Evolutionary conservation across 2,888 invertebrate species (phyloP).

Genomic region (Rugalucina vietnamica): DNA sequence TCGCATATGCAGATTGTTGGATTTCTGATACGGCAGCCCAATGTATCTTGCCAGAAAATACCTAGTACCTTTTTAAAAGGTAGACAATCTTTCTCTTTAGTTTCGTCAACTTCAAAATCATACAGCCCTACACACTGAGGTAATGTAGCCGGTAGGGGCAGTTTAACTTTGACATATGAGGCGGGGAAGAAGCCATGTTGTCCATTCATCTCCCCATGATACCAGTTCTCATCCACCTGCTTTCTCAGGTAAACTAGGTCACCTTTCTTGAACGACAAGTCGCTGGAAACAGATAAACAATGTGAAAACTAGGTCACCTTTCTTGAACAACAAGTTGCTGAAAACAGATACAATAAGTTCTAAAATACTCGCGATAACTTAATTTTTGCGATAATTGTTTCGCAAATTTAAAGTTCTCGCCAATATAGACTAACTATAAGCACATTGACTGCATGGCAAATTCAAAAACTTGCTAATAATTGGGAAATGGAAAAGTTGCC

Average conservation of each 20-base stretch:
- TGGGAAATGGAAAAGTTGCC: too few relatives aligned
- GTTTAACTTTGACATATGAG: constrained; percentile 93
- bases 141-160: constrained; percentile 88
- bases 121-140: constrained; percentile 89
- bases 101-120: constrained; percentile 81
- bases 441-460: too few relatives aligned
- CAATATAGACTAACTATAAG: too few relatives aligned
- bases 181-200: constrained; percentile 97
- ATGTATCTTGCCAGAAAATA: too few relatives aligned
- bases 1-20: too few relatives aligned
- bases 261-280: constrained; percentile 96
- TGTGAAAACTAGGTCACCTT: constrained; percentile 96
- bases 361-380: too few relatives aligned
- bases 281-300: constrained; percentile 86
- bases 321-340: constrained; percentile 95
- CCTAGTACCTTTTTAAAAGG: constrained; percentile 95
- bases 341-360: too few relatives aligned
- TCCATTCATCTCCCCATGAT: constrained; percentile 97
- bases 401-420: too few relatives aligned
- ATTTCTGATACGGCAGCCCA: too few relatives aligned
- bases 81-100: constrained; percentile 91
- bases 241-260: constrained; percentile 95
- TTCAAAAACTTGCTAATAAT: too few relatives aligned
- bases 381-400: too few relatives aligned
- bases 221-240: constrained; percentile 98